These are phyloP conservation scores for Nothoprocta pentlandii DNA, from an alignment of 2,113 vertebrate genomes.

Conservation along the genomic window DNA sequence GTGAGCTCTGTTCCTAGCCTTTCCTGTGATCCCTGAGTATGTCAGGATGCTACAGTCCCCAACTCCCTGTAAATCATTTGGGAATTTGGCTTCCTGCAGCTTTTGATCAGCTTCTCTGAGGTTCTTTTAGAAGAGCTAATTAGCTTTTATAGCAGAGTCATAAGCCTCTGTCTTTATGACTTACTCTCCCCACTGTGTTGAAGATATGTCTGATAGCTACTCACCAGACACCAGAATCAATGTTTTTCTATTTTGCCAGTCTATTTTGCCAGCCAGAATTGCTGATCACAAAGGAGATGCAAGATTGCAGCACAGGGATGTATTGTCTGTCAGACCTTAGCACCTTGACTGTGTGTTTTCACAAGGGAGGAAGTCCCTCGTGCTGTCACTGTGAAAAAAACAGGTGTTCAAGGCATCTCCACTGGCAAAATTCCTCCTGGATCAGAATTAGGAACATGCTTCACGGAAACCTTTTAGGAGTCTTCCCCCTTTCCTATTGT, in stretches of 20 bases:
- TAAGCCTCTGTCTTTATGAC: background rate
- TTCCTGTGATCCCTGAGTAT: background rate
- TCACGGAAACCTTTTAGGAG: background rate
- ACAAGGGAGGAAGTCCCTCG: background rate
- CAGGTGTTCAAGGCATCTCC: background rate
- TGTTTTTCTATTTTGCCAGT: background rate
- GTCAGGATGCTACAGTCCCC: background rate
- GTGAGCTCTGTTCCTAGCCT: background rate
- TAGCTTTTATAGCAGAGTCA: background rate
- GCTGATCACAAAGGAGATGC: background rate
- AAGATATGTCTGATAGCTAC: background rate
- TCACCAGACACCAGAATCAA: background rate
- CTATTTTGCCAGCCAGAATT: background rate
- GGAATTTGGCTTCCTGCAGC: background rate
- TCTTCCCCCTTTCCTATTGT: background rate
- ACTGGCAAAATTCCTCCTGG: background rate
- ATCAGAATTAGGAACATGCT: background rate
- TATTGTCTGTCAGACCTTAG: background rate
- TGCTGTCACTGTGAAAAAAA: background rate
- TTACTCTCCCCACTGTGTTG: background rate
- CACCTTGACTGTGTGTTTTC: background rate
- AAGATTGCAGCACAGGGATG: background rate
- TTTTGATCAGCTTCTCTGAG: background rate
- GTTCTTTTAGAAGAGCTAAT: background rate
- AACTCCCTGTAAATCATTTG: background rate